phyloP scores from a whole-genome alignment of 2,113 vertebrate species.

The Calidris pugnax region DNA sequence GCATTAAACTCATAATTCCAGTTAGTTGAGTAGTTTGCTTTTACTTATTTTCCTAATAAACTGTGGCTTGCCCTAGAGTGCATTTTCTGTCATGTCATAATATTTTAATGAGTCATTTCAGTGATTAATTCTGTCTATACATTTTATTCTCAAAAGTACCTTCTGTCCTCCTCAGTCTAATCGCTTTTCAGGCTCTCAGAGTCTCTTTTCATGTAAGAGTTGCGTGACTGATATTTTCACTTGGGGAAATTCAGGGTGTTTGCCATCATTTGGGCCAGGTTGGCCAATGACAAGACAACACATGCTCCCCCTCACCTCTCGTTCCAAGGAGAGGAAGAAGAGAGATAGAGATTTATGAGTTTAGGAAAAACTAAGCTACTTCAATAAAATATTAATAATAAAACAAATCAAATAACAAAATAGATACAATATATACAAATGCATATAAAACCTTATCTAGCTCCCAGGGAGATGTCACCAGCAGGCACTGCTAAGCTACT shows the following conservation, averaged over 20 bases:
- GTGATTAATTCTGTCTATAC: not conserved
- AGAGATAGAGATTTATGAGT: no score
- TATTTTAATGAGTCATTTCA: not conserved
- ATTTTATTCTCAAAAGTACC: not conserved
- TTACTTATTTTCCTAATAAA: not conserved
- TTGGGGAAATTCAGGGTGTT: not conserved
- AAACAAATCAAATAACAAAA: no score
- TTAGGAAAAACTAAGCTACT: no score
- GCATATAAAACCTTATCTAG: no score
- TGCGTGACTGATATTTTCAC: not conserved
- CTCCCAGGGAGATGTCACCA: no score
- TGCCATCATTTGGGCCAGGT: no score
- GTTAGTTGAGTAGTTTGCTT: not conserved
- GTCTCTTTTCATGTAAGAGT: not conserved
- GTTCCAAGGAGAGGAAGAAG: no score
- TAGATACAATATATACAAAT: no score
- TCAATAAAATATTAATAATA: no score
- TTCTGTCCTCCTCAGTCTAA: not conserved
- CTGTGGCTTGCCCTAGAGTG: not conserved
- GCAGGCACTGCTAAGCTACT: no score
- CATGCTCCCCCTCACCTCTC: no score
- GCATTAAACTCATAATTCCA: not conserved
- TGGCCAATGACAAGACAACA: no score
- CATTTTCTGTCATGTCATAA: not conserved
- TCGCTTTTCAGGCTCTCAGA: not conserved